Conservation (phyloP, 2,797 vertebrate species). For the Sebastes paucispinis region DNA sequence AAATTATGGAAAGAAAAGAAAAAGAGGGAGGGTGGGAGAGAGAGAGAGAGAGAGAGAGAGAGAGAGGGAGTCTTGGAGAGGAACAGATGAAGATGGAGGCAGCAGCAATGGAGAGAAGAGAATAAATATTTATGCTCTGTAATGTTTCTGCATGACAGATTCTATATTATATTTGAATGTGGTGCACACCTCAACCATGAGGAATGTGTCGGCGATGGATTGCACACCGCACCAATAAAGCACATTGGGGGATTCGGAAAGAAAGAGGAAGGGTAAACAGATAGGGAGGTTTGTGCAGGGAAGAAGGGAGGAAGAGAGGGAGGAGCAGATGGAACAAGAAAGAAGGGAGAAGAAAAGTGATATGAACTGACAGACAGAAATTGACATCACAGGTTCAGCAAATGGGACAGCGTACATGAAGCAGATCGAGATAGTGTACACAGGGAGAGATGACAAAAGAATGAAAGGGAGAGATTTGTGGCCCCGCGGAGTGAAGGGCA, state of each 20-base stretch:
- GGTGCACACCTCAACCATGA: constrained; percentile 64
- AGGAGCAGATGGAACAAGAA: constrained; percentile 35
- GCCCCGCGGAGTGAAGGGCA: constrained; percentile 72
- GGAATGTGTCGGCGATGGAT: constrained; percentile 68
- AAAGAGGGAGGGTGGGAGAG: neutral
- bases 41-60: neutral
- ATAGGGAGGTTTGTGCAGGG: constrained; percentile 3
- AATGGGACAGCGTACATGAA: constrained; percentile 52
- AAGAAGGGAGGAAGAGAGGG: constrained; percentile 17
- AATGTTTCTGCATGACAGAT: constrained; percentile 80
- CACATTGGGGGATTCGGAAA: constrained; percentile 57
- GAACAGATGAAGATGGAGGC: constrained; percentile 70
- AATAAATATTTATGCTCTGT: constrained; percentile 83
- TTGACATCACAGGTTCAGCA: constrained; percentile 56
- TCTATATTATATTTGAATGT: constrained; percentile 77
- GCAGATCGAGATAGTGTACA: constrained; percentile 58
- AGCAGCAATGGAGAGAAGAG: constrained; percentile 64
- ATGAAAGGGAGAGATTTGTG: constrained; percentile 65
- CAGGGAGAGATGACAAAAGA: constrained; percentile 55
- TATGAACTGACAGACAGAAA: constrained; percentile 62
- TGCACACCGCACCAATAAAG: constrained; percentile 56
- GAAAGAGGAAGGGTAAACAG: constrained; percentile 41
- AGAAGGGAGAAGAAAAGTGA: neutral
- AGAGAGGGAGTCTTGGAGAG: constrained; percentile 19
- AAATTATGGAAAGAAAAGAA: constrained; percentile 42